A percentile compares a stretch with the other conserved stretches of the same genome.
These are phyloP conservation scores for Grammomys dolichurus DNA, from an alignment of 2,113 vertebrate genomes.

Conservation along the genomic window DNA sequence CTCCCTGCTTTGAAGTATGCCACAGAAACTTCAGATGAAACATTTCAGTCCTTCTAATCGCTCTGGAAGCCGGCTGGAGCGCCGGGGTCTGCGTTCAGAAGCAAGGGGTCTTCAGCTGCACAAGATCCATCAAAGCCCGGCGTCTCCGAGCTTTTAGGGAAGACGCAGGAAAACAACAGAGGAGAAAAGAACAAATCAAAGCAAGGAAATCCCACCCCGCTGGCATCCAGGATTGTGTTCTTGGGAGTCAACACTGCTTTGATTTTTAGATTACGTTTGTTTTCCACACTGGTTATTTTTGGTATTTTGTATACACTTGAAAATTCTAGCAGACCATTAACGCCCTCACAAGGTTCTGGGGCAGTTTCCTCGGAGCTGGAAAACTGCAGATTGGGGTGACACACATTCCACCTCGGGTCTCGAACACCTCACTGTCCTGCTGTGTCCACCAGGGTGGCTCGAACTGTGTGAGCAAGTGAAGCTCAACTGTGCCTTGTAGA, in stretches of 20 bases:
- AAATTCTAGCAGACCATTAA: conserved; percentile 28
- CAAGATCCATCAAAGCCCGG: background rate
- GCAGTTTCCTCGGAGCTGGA: too few relatives aligned
- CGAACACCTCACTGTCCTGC: background rate
- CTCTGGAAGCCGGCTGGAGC: background rate
- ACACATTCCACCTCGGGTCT: background rate
- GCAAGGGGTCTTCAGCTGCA: background rate
- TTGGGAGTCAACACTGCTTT: conserved; percentile 65
- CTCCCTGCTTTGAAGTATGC: conserved; percentile 67
- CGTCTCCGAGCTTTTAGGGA: background rate
- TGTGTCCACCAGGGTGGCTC: background rate
- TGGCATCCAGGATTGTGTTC: conserved; percentile 54
- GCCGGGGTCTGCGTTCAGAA: background rate
- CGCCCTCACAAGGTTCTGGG: background rate
- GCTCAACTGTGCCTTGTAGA: fast-evolving
- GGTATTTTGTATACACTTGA: conserved; percentile 37
- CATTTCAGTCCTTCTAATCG: background rate
- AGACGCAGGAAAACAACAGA: fast-evolving
- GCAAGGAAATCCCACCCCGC: conserved; percentile 60
- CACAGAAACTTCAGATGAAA: conserved; percentile 53
- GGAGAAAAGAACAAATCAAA: conserved; percentile 28
- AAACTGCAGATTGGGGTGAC: background rate
- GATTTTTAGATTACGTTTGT: conserved; percentile 69
- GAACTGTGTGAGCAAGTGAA: fast-evolving
- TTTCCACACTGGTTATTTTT: conserved; percentile 61